Conservation (phyloP, 1,140 invertebrate genomes). For the Cyclargus thomasi region DNA sequence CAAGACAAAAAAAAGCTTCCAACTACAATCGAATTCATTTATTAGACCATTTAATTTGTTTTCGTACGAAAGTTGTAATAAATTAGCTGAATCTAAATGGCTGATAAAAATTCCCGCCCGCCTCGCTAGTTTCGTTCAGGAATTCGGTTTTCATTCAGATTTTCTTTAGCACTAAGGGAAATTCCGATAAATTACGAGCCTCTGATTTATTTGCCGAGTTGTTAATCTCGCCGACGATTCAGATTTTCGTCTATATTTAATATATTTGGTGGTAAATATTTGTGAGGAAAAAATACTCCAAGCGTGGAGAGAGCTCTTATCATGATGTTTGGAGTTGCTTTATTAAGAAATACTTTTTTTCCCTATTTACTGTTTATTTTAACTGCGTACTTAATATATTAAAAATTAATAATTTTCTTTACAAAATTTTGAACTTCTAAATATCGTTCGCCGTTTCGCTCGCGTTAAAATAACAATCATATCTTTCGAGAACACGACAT, state of each 20-base stretch:
- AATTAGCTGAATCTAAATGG: constrained; percentile 24
- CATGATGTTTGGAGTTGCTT: not conserved
- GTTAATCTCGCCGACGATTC: constrained; percentile 34
- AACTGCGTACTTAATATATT: no score
- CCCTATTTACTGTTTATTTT: not conserved
- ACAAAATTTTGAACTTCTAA: no score
- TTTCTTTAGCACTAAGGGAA: constrained; percentile 45
- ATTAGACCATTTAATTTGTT: constrained; percentile 15
- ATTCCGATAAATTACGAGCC: constrained; percentile 56
- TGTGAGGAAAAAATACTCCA: not conserved
- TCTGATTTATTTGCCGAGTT: constrained; percentile 57
- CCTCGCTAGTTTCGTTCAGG: constrained; percentile 38
- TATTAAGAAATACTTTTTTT: not conserved
- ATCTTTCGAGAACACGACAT: no score
- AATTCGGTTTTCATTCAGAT: constrained; percentile 62
- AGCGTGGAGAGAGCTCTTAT: not conserved
- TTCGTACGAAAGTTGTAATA: constrained; percentile 4
- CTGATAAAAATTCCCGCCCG: constrained; percentile 43
- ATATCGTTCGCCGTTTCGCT: no score
- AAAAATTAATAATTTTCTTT: no score
- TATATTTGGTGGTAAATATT: not conserved
- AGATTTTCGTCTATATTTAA: not conserved
- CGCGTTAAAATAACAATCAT: no score
- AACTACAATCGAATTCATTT: constrained; percentile 9
- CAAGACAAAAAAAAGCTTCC: no score